A percentile compares a stretch with the other conserved stretches of the same genome.
Evolutionary conservation across 2,797 vertebrate species (phyloP).

Genomic region (Smutsia temminckii): DNA sequence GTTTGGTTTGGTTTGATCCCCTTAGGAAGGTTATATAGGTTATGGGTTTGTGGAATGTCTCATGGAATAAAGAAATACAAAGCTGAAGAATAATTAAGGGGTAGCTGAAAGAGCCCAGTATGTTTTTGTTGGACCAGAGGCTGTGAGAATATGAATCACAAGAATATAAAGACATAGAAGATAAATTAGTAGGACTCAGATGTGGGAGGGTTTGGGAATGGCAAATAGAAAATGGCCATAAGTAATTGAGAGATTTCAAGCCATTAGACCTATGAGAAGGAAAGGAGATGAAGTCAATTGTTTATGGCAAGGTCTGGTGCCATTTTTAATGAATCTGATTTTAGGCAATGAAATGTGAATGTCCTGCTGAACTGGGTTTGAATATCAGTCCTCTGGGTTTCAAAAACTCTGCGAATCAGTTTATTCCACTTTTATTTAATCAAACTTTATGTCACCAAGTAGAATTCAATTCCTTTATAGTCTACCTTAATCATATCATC

Average conservation of each 20-base stretch:
- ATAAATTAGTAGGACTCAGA: not conserved
- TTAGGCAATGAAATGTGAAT: not conserved
- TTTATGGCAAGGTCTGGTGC: not conserved
- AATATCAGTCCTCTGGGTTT: not conserved
- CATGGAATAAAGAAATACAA: not conserved
- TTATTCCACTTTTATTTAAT: not conserved
- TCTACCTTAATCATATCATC: not conserved
- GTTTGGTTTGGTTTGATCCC: not conserved
- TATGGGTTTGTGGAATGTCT: not conserved
- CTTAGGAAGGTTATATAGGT: not conserved
- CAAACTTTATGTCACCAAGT: not conserved
- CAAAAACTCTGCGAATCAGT: not conserved
- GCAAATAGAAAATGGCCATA: not conserved
- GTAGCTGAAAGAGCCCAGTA: not conserved
- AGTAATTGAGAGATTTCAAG: not conserved
- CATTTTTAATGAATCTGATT: not conserved
- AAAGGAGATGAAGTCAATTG: not conserved
- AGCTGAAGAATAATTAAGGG: not conserved
- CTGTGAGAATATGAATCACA: not conserved
- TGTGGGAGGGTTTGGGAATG: not conserved
- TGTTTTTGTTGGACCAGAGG: not conserved
- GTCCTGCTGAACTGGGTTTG: not conserved
- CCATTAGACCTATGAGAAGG: not conserved
- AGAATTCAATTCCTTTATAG: not conserved
- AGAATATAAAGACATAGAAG: not conserved